phyloP scores from a whole-genome alignment of 2,888 invertebrate genomes.

The Ophioninae sp. region DNA sequence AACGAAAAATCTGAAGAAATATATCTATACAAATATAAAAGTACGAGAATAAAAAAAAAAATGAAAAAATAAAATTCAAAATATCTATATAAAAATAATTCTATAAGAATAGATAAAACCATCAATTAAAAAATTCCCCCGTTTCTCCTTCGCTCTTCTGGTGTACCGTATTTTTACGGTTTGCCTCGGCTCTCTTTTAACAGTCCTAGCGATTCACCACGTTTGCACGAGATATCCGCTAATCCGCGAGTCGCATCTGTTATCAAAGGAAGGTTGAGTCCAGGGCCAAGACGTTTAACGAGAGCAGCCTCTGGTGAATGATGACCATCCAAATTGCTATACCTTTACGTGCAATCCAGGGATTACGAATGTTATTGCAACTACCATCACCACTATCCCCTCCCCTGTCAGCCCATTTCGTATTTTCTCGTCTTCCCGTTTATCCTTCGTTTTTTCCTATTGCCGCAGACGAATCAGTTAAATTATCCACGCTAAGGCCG shows the following conservation, averaged over 20 bases:
- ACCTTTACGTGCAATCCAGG: conserved; percentile 19
- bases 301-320: conserved; percentile 52
- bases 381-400: background rate
- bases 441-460: conserved; percentile 5
- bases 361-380: conserved; percentile 47
- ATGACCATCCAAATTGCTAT: conserved; percentile 37
- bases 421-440: conserved; percentile 22
- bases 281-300: conserved; percentile 56
- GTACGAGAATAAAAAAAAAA: too few relatives aligned
- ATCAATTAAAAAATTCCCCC: too few relatives aligned
- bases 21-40: too few relatives aligned
- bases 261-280: conserved; percentile 40
- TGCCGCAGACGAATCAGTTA: conserved; percentile 3
- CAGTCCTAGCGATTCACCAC: conserved; percentile 32
- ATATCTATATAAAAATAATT: too few relatives aligned
- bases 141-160: too few relatives aligned
- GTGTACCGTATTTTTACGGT: conserved; percentile 9
- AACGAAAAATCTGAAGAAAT: too few relatives aligned
- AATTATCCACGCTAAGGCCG: background rate
- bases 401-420: too few relatives aligned
- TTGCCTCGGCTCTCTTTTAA: conserved; percentile 27
- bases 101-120: too few relatives aligned
- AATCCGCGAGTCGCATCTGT: conserved; percentile 57
- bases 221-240: conserved; percentile 55
- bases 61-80: too few relatives aligned